Base-by-base conservation (phyloP, 2,797 vertebrate species). In the Knipowitschia caucasica region DNA sequence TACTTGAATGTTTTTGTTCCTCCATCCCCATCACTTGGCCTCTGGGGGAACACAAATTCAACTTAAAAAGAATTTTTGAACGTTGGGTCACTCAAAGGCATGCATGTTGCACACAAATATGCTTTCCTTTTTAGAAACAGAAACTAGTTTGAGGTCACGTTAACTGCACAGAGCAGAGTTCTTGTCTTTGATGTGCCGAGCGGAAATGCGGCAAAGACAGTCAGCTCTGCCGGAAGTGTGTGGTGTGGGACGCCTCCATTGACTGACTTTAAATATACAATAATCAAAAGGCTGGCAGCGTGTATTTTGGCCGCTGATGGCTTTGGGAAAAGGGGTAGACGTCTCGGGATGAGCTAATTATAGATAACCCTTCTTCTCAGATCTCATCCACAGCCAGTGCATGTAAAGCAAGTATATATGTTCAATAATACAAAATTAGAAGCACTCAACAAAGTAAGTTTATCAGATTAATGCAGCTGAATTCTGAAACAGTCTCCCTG, bases 241-340 rank as follows among this genome's bases (percentile, higher is more conserved):
- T 64, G 83, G 80, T 80, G 70, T 62, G 64, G 66, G 61, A 52
- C 39, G 59, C 67, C 77, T 82, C 73, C 73, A 44, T 77, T 81
- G 69, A 81, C 80, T 71, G 24, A 69, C 71, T 77, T 82, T 88
- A 88, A 86, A 87, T 84, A 82, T 85, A 86, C 72, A 76, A 79
- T 83, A 78, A 89, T 89, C 82, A 86, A 89, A 88, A 83, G 77
- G 63, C 70, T 78, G 67, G 71, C 69, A 69, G 83, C 10, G 76
- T 88, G 86, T 87, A 85, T 89, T 87, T 88, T 75, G 80, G 82
- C 77, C 83, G 78, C 64, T 60, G 72, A 67, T 75, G 65, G 56
- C 68, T 79, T 83, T 83, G 25, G 54, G 82, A 30, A 18, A 18
- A 11, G 9, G 26, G 76, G 78, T 73, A 86, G 75, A 81, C 62